These are phyloP conservation scores for Channa argus DNA, from an alignment of 2,113 vertebrate genomes.

Conservation along the genomic window DNA sequence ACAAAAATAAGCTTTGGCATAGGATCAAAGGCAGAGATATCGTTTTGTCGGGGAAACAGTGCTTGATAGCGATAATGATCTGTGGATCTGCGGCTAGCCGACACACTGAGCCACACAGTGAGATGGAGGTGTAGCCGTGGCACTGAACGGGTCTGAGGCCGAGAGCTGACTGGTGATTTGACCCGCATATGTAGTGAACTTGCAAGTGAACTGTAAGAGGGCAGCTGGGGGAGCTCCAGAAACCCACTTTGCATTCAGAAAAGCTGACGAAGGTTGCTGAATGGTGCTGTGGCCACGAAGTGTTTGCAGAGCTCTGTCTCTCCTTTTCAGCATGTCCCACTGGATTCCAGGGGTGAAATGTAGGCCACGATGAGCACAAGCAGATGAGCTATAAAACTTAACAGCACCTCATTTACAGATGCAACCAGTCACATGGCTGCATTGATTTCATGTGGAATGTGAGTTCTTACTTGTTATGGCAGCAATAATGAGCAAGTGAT, in stretches of 20 bases:
- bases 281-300: constrained; percentile 26
- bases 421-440: constrained; percentile 21
- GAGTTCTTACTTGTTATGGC: constrained; percentile 29
- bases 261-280: constrained; percentile 10
- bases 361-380: constrained; percentile 56
- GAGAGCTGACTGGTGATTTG: constrained; percentile 35
- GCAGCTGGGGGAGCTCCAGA: constrained; percentile 26
- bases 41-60: constrained; percentile 68
- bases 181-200: constrained; percentile 50
- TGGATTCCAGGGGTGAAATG: constrained; percentile 61
- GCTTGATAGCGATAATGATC: constrained; percentile 73
- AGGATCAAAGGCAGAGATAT: constrained; percentile 71
- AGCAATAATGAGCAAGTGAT: constrained; percentile 38
- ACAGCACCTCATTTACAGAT: constrained; percentile 55
- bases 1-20: constrained; percentile 62
- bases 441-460: constrained; percentile 52
- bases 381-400: constrained; percentile 42
- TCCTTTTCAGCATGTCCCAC: constrained; percentile 42
- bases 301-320: constrained; percentile 53
- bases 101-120: constrained; percentile 48
- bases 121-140: constrained; percentile 30
- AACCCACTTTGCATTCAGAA: constrained; percentile 51
- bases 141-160: neutral
- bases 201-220: constrained; percentile 40
- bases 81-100: constrained; percentile 50